phyloP scores from a whole-genome alignment of 2,888 invertebrate genomes.

The Gastracanthus pulcherrimus region DNA sequence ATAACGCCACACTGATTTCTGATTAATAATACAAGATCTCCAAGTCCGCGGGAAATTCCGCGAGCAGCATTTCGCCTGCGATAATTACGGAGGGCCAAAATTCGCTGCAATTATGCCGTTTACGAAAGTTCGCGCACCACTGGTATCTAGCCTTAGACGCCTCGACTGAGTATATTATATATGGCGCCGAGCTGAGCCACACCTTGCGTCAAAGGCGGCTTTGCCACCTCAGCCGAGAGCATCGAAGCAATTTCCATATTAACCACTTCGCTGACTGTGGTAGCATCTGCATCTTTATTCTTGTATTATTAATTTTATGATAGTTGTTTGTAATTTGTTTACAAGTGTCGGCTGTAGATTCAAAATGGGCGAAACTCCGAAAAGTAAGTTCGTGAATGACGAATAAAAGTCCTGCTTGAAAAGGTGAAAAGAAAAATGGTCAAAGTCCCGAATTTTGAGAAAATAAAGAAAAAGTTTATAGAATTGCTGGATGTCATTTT shows the following conservation, averaged over 20 bases:
- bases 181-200: no score
- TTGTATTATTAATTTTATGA: background rate
- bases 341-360: background rate
- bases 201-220: conserved; percentile 31
- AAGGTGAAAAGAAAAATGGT: no score
- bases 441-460: no score
- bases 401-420: no score
- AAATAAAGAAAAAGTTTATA: no score
- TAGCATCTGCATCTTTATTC: background rate
- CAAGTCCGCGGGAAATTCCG: background rate
- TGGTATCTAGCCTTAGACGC: background rate
- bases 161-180: no score
- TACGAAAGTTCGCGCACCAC: conserved; percentile 11
- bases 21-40: conserved; percentile 12
- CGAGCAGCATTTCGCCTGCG: background rate
- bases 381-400: no score
- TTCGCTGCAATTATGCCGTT: conserved; percentile 39
- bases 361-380: no score
- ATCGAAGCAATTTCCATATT: conserved; percentile 17
- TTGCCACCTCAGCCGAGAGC: background rate
- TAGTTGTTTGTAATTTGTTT: background rate
- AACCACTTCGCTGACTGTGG: background rate
- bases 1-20: background rate
- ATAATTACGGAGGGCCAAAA: conserved; percentile 18
- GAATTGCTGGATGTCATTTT: no score